Conservation (phyloP, 2,113 vertebrate species). For the Eulemur rufifrons region DNA sequence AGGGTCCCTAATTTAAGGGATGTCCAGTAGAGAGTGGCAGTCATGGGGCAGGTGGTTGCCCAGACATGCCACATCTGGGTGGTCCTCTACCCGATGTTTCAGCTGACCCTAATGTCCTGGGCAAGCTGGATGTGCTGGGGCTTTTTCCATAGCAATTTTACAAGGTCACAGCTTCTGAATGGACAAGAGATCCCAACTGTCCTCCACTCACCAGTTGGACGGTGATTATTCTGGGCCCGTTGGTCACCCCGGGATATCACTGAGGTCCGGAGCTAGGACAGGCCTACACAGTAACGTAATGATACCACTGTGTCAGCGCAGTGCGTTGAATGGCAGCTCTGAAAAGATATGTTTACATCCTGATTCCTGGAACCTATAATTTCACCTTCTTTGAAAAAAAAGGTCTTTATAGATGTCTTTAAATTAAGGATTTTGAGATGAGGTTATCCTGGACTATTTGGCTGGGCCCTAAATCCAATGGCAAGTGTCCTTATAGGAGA, state of each 20-base stretch:
- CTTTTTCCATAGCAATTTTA: not conserved
- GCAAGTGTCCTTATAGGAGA: not conserved
- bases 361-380: not conserved
- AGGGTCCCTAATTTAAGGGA: no score
- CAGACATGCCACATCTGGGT: not conserved
- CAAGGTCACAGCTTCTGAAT: not conserved
- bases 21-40: not conserved
- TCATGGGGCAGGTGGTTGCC: not conserved
- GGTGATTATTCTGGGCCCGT: not conserved
- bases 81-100: not conserved
- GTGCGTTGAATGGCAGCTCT: not conserved
- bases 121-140: not conserved
- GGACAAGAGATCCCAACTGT: not conserved
- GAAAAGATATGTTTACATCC: not conserved
- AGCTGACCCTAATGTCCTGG: not conserved
- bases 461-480: no score
- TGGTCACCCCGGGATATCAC: not conserved
- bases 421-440: no score
- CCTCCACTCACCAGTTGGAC: not conserved
- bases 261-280: not conserved
- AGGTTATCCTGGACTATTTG: no score
- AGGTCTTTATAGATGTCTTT: no score
- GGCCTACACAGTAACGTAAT: not conserved
- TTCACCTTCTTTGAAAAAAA: not conserved
- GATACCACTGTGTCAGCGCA: not conserved